phyloP scores from a whole-genome alignment of 1,140 invertebrate genomes.

The Papilio dardanus region DNA sequence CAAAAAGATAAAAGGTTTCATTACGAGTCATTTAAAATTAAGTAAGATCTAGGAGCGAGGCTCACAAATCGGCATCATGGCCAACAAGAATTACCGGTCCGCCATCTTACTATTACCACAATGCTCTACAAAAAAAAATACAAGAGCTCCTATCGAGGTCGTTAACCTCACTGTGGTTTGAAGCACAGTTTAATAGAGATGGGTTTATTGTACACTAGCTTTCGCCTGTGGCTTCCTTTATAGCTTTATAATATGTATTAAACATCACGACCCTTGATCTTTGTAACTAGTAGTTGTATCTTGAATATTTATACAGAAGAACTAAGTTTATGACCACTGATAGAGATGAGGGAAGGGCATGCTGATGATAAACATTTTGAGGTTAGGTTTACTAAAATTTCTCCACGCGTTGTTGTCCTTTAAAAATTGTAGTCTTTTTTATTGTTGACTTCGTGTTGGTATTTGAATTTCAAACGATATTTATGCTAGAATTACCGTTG shows the following conservation, averaged over 20 bases:
- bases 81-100: constrained; percentile 38
- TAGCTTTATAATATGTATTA: neutral
- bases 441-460: too few species aligned
- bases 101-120: constrained; percentile 36
- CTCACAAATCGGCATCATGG: constrained; percentile 29
- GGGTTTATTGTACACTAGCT: constrained; percentile 24
- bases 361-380: too few species aligned
- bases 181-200: constrained; percentile 23
- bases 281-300: neutral
- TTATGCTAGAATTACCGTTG: neutral
- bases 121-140: constrained; percentile 35
- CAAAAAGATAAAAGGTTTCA: neutral
- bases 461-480: neutral
- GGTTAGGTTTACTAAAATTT: neutral
- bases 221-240: neutral
- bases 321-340: neutral
- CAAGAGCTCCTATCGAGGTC: constrained; percentile 33
- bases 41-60: constrained; percentile 17
- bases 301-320: constrained; percentile 4
- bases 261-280: neutral
- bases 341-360: too few species aligned
- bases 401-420: neutral
- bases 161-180: constrained; percentile 31
- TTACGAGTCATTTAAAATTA: constrained; percentile 16
- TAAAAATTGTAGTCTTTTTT: too few species aligned